Evolutionary conservation across 1,140 invertebrate species (phyloP), one percentile per base, ranked within the genome.

Genomic region (Drosophila sucinea): DNA sequence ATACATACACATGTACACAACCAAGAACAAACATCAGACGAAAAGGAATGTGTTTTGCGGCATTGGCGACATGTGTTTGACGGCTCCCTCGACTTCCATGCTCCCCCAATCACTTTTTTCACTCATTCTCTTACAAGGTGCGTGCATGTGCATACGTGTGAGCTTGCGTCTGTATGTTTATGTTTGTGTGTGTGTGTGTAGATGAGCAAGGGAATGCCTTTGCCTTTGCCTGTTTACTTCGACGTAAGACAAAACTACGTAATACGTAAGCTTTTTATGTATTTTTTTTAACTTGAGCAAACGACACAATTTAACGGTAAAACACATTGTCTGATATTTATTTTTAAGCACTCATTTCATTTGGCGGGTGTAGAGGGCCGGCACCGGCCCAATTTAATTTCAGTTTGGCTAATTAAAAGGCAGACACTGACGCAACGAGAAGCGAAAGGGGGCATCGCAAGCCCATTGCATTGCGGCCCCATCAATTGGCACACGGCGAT

Each of bases 31-130:
- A 76, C 70, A 70, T 77, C 71, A 77, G 74, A 69, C 73, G 65
- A 68, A 66, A 79, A 77, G 74, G 74, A 79, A 77, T 79, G 70
- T 51, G 44, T 51, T 51, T 79, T 73, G 70, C 70, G 74, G 70
- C 77, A 65, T 33, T 35, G 64, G 78, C 76, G 77, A 81, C 79
- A 81, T 81, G 79, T 81, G 79, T 79, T 81, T 81, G 73, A 81
- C 65, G 67, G 67, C 76, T 72, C 61, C 44, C 44, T 51, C 44
- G 44, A 51, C 44, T 51, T 51, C 25, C 44, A 25, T 51, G 44
- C 44, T 6, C 7, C 44, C 44, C 23, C 44, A 51, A 51, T 27
- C 44, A 25, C 44, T 27, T 51, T 51, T 51, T 25, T 51, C 44
- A 51, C 44, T 51, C 44, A 51, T 27, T 51, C 25, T 51, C 7